Evolutionary conservation across 2,888 invertebrate genomes (phyloP).

Genomic region (Dendrolimus pini): DNA sequence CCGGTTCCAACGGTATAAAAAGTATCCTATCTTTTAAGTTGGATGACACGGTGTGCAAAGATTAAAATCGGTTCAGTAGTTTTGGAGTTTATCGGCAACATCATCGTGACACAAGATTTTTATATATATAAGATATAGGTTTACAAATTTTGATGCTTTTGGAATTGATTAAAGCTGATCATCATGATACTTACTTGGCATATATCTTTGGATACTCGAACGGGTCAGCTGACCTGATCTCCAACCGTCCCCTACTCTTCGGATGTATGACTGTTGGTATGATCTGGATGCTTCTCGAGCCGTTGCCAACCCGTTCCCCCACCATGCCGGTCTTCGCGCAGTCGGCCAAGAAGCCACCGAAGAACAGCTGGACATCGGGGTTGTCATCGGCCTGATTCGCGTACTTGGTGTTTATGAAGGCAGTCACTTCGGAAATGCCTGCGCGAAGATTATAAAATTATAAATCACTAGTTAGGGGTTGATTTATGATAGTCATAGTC

Average conservation of each 20-base stretch:
- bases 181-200: slow-evolving; percentile 80
- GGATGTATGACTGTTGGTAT: slow-evolving; percentile 91
- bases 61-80: too few relatives aligned
- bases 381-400: slow-evolving; percentile 84
- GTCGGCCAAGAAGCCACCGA: slow-evolving; percentile 90
- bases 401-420: slow-evolving; percentile 87
- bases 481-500: too few relatives aligned
- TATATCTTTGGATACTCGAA: slow-evolving; percentile 88
- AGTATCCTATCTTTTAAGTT: too few relatives aligned
- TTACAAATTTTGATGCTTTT: too few relatives aligned
- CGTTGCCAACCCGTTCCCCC: slow-evolving; percentile 84
- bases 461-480: too few relatives aligned
- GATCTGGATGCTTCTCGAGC: slow-evolving; percentile 81
- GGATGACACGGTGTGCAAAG: too few relatives aligned
- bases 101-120: too few relatives aligned
- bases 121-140: too few relatives aligned
- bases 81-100: too few relatives aligned
- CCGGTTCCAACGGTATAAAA: too few relatives aligned
- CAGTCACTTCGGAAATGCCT: slow-evolving; percentile 91
- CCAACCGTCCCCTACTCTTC: slow-evolving; percentile 87
- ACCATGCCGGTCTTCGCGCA: slow-evolving; percentile 92
- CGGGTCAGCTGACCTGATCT: slow-evolving; percentile 86
- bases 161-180: too few relatives aligned
- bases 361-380: slow-evolving; percentile 92
- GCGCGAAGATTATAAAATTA: slow-evolving; percentile 7